Base-by-base conservation (phyloP, 1,140 invertebrate species). In the Nasonia vitripennis region DNA sequence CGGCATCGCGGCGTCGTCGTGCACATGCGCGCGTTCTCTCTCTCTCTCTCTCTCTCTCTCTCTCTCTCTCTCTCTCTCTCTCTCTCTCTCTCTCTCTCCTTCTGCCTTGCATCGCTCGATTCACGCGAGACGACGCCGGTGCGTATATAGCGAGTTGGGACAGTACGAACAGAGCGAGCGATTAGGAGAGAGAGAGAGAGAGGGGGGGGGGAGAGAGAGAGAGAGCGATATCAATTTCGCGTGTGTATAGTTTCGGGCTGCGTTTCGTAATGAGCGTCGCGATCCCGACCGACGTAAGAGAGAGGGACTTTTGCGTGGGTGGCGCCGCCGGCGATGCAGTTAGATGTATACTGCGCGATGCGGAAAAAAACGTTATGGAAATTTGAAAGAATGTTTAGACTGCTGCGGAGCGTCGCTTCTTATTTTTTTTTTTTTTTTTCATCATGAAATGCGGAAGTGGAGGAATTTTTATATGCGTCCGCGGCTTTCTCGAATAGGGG, bases 1-100 rank as follows among this genome's bases (percentile, higher is more conserved):
- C 55, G 74, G 10, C 55, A 45, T 10, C 37, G 83, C 37, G 83
- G 6, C 34, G 31, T 20, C 34, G 31, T 20, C 77, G 83, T 86
- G 62, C 84, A 48, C 79, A 83, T 84, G 80, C 84, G 88, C 83
- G 89, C 84, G 81, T 70, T 68, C 86, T 27, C 27, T 1, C 27
- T 27, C 27, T 27, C 27, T 27, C 27, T 27, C 27, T 27, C 27
- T 27, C 27, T 27, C 27, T 27, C 27, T 27, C 27, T 27, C 27
- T 27, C 27, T 0, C 27, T 37, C 55, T n/a, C n/a, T n/a, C 70
- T 73, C 87, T 27, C 27, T 1, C 27, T 27, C 27, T 27, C 27
- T 27, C 27, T 27, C 27, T 27, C 27, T 27, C 27, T 27, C 27
- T 27, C 27, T 27, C 27, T 27, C 27, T 27, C 27, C 0, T 2